Evolutionary conservation across 64 coral and sea anemone species (phyloP).

Genomic region (Montipora sp.): DNA sequence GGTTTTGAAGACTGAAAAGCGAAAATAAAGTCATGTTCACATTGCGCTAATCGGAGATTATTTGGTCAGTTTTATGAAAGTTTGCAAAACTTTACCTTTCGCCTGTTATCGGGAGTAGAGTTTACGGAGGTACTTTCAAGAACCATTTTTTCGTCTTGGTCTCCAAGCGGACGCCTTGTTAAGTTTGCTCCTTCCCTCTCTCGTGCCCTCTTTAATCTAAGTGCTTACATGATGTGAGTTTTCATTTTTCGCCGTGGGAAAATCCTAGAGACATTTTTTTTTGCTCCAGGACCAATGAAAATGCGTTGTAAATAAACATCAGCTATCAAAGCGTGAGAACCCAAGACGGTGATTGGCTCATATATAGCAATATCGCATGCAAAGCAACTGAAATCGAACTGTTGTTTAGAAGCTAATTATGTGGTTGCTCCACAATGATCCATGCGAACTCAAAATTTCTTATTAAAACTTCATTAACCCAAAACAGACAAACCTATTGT

Average conservation of each 20-base stretch:
- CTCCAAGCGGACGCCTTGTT: background rate
- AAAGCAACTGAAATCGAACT: background rate
- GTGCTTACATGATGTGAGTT: constrained; percentile 55
- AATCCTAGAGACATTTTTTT: constrained; percentile 51
- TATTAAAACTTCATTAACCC: constrained; percentile 60
- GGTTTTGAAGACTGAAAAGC: constrained; percentile 74
- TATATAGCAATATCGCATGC: background rate
- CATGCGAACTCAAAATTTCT: constrained; percentile 25
- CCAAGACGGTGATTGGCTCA: constrained; percentile 25
- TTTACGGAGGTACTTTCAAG: constrained; percentile 24
- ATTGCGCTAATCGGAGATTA: background rate
- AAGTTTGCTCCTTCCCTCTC: background rate
- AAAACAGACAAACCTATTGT: constrained; percentile 70
- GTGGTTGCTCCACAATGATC: constrained; percentile 18
- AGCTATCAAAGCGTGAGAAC: constrained; percentile 76
- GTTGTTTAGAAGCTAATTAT: constrained; percentile 54
- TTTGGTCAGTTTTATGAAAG: background rate
- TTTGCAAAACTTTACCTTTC: constrained; percentile 14
- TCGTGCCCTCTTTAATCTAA: background rate
- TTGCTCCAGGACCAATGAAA: constrained; percentile 59
- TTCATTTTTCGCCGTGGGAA: constrained; percentile 65
- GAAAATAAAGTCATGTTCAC: background rate
- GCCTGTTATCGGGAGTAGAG: background rate
- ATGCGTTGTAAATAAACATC: constrained; percentile 52
- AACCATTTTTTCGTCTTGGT: constrained; percentile 3